phyloP scores from a whole-genome alignment of 2,888 invertebrate genomes.

The Entomobrya multifasciata region DNA sequence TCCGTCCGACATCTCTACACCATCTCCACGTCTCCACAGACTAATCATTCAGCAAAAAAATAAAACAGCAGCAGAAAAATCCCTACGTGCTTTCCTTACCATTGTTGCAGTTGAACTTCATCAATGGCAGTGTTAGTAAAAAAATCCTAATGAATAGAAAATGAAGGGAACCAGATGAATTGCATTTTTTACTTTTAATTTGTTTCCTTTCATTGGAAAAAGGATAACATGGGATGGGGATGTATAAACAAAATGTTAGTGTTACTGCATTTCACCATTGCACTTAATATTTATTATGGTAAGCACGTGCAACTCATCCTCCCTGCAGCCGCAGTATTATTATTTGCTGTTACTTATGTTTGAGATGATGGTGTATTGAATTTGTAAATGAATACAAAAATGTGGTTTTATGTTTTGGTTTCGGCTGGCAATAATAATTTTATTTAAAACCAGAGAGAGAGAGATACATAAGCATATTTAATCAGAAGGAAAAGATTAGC shows the following conservation, averaged over 20 bases:
- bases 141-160: background rate
- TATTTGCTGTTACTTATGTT: no score
- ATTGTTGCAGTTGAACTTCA: background rate
- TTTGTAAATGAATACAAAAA: background rate
- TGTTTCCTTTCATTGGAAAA: background rate
- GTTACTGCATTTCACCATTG: no score
- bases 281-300: conserved; percentile 23
- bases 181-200: background rate
- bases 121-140: background rate
- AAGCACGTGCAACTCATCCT: conserved; percentile 5
- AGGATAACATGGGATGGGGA: background rate
- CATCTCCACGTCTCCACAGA: no score
- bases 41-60: no score
- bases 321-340: background rate
- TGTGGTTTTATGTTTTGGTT: background rate
- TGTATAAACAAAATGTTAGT: background rate
- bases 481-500: background rate
- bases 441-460: background rate
- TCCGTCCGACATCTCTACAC: background rate
- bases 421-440: background rate
- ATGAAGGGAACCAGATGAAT: background rate
- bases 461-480: background rate
- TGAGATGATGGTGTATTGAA: no score
- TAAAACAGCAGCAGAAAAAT: no score
- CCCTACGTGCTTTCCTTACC: no score